Evolutionary conservation across 2,797 vertebrate species (phyloP), one percentile per base, ranked within the genome.

Genomic region (Poliocrania exsul): DNA sequence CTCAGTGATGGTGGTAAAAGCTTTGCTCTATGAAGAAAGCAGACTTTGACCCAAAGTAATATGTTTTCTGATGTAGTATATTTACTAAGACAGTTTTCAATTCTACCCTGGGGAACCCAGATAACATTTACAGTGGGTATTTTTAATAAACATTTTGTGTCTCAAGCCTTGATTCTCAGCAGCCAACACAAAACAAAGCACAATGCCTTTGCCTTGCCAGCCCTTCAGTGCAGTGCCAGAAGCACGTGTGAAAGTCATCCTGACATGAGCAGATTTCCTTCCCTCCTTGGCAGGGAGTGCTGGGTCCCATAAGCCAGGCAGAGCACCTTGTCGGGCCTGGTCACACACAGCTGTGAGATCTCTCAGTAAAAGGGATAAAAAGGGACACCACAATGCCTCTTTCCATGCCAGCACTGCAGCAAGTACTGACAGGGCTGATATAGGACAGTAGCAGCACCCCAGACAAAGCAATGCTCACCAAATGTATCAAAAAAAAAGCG

Each of bases 111-210:
- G 46, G 62, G 44, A 86, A 40, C 29, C 51, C 46, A 12, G 51
- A 24, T 64, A 81, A 75, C 65, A 67, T 74, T 83, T 65, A 46
- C 56, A 92, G 38, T 12, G 42, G 37, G 50, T 74, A 86, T 79
- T 80, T 90, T 90, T 73, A 79, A 93, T 70, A 80, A 77, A 73
- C 64, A 37, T 53, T 81, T 95, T 93, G 74, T 56, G 9, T 75
- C 66, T 75, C 70, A 92, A 93, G 83, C n/a, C 38, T n/a, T 24
- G 24, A 17, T 51, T 81, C 42, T 42, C 3, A 0, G 60, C 83
- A 88, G 85, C 35, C 71, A 77, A 31, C 92, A 56, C 70, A 35
- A 81, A 90, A 86, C 80, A 94, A 91, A 96, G 86, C 73, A 83
- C 81, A 75, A 40, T 44, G 69, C 44, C 60, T 78, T 11, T 44